Base-by-base conservation (phyloP, 23 tunicate genomes). In the Oikopleura albicans region DNA sequence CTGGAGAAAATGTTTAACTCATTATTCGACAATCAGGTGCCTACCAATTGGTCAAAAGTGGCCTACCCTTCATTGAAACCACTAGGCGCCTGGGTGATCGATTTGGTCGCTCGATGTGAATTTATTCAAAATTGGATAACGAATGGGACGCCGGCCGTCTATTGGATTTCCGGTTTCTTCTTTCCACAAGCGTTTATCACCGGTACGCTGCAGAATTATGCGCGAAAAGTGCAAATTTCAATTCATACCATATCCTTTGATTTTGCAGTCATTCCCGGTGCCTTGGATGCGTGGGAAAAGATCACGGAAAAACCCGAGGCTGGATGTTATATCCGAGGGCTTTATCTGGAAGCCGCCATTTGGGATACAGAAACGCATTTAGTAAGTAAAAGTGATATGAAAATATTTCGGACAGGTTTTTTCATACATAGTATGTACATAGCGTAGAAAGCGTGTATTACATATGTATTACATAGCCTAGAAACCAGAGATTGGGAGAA, bases 161-260 rank as follows among this genome's bases (percentile, higher is more conserved):
- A 89, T 84, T 95, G 99, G 99, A 95, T 95, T 33, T 95, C 99
- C 1, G 99, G 99, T 39, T 95, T 95, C 86, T 95, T 95, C 89
- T 95, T 95, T 75, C 99, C 99, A 28, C 99, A 95, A 89, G 99
- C 99, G 40, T 95, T 95, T 83, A 87, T 95, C 59, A 95, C 99
- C 39, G 99, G 99, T 59, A 95, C 99, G 0, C 84, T 95, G 66
- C 99, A 95, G 91, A 95, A 95, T 83, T 95, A 83, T 57, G 99
- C 99, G 38, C 84, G 99, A 84, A 88, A 88, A 66, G 90, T 86
- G 41, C 83, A 88, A 40, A 89, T 95, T 0, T 90, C 99, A 38
- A 95, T 95, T 84, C 96, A 95, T 85, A 95, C 99, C 79, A 90
- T 95, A 40, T 87, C 86, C 36, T 95, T 95, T 87, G 99, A 90